Conservation (phyloP, 2,797 vertebrate species). For the Rhadinocentrus ornatus region DNA sequence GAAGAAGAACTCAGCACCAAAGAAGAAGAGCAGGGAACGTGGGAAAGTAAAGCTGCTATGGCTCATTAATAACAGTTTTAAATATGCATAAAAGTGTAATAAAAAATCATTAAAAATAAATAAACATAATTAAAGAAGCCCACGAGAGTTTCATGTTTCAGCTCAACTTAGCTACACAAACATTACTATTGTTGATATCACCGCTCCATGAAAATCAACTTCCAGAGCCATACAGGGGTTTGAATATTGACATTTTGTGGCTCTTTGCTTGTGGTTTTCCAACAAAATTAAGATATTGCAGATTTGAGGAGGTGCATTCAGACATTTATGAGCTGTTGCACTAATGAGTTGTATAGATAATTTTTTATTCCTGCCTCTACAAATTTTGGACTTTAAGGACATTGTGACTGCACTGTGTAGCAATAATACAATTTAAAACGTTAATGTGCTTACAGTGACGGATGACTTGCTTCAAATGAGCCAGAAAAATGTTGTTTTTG, state of each 20-base stretch:
- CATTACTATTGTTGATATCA: neutral
- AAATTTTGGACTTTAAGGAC: neutral
- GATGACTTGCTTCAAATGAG: neutral
- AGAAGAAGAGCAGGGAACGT: constrained; percentile 79
- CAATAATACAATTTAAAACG: constrained; percentile 3
- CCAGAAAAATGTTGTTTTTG: neutral
- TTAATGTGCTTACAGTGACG: neutral
- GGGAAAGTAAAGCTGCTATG: constrained; percentile 77
- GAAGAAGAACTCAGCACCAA: constrained; percentile 75
- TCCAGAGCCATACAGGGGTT: neutral
- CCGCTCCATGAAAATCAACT: neutral
- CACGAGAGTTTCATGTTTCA: constrained; percentile 44
- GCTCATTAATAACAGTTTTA: neutral
- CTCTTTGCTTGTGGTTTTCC: neutral
- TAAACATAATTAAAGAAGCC: constrained; percentile 16
- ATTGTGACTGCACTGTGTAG: neutral
- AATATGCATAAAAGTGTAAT: constrained; percentile 14
- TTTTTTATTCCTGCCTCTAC: neutral
- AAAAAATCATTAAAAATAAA: constrained; percentile 18
- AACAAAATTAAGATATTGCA: neutral
- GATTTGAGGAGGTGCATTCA: neutral
- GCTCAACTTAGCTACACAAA: constrained; percentile 5
- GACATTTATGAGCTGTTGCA: neutral
- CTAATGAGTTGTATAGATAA: neutral
- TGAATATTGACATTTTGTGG: neutral